Base-by-base conservation (phyloP, 2,113 vertebrate genomes). In the Tichodroma muraria region DNA sequence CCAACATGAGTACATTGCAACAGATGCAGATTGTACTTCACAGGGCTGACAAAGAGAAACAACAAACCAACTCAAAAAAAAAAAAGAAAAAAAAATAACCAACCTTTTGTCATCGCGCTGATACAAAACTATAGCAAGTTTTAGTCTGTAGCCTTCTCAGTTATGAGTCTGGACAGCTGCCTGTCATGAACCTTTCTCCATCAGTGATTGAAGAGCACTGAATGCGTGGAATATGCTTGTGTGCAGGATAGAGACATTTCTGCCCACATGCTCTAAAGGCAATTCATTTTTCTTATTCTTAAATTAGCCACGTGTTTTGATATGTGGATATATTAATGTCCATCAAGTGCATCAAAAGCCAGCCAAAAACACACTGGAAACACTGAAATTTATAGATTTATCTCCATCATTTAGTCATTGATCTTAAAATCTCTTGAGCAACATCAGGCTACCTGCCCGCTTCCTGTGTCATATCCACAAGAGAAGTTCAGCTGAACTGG, bases 1-100 rank as follows among this genome's bases (percentile, higher is more conserved):
- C 31, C 52, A 93, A 23, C 2, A 2, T 0, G 0, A 56, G 19
- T 11, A 50, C 47, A 13, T 3, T 25, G 35, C 25, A 75, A 63
- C 15, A 59, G 24, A 57, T 27, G 18, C 56, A 21, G 4, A 21
- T 52, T 86, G 33, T 44, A 49, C 22, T 57, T 83, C 11, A 3
- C 23, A 78, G 89, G n/a, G 42, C 72, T 38, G 7, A 77, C 33
- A 45, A 49, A 49, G 4, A 15, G 16, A 49, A 47, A 37, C 35
- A 56, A 33, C 7, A 14, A 54, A 23, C 12, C 27, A 60, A 45
- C 21, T 14, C 21, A 23, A 65, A 89, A 17, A 22, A 37, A 35
- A 28, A 40, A 23, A 23, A 65, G 86, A 17, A 22, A 37, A 35
- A 28, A 40, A 23, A 23, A 18, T 6, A 35, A 20, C 17, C 13